These are phyloP conservation scores for Sarcophaga caerulescens DNA, from an alignment of 2,888 invertebrate genomes.

Conservation along the genomic window DNA sequence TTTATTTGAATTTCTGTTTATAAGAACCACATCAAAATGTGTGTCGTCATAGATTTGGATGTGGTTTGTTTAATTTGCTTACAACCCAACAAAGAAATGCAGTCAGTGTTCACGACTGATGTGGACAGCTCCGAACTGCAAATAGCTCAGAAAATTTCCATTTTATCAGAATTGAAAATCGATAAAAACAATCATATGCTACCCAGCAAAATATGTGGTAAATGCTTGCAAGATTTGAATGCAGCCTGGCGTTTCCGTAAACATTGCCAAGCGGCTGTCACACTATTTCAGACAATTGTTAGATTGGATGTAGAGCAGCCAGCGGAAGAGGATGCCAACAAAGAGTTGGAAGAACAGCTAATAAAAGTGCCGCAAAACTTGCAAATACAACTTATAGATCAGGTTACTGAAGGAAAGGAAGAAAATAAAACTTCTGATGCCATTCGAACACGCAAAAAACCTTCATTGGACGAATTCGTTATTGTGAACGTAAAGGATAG, in stretches of 20 bases:
- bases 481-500: slow-evolving; percentile 27
- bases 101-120: slow-evolving; percentile 76
- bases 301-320: slow-evolving; percentile 52
- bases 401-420: neutral
- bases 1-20: neutral
- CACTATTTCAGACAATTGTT: slow-evolving; percentile 75
- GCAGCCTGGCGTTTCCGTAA: slow-evolving; percentile 78
- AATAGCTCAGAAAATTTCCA: slow-evolving; percentile 78
- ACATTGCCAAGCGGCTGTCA: slow-evolving; percentile 78
- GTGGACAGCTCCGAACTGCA: slow-evolving; percentile 71
- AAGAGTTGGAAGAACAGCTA: slow-evolving; percentile 67
- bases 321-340: slow-evolving; percentile 53
- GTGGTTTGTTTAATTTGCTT: slow-evolving; percentile 79
- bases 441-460: neutral
- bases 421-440: neutral
- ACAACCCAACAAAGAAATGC: slow-evolving; percentile 75
- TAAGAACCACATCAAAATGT: slow-evolving; percentile 47
- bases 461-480: neutral
- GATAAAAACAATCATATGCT: slow-evolving; percentile 71
- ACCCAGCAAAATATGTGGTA: slow-evolving; percentile 78
- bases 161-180: slow-evolving; percentile 75
- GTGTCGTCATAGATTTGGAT: slow-evolving; percentile 75
- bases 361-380: slow-evolving; percentile 74
- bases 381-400: slow-evolving; percentile 72
- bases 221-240: slow-evolving; percentile 76